Conservation (phyloP, 2,113 vertebrate genomes). For the Oceanites oceanicus region DNA sequence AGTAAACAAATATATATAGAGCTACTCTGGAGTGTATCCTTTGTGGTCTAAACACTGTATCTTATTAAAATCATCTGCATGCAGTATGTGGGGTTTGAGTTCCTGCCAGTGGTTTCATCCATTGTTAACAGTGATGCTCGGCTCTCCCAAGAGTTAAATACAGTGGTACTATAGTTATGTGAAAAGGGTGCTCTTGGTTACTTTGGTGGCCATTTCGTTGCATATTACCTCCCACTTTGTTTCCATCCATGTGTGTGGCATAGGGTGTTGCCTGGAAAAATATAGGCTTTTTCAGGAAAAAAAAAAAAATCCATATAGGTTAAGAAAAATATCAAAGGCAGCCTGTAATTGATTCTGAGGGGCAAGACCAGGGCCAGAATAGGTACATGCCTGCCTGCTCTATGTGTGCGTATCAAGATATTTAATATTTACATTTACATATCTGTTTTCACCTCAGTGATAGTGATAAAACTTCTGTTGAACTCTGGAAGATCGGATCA, state of each 20-base stretch:
- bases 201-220: constrained; percentile 57
- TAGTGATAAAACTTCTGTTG: neutral
- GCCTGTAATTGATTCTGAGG: constrained; percentile 30
- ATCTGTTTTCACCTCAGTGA: neutral
- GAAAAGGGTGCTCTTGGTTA: constrained; percentile 63
- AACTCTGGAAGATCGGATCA: neutral
- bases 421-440: neutral
- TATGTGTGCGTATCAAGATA: neutral
- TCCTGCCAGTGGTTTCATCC: constrained; percentile 74
- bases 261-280: constrained; percentile 76
- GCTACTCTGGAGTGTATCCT: constrained; percentile 61
- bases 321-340: constrained; percentile 56
- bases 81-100: constrained; percentile 63
- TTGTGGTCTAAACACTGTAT: constrained; percentile 59
- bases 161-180: constrained; percentile 59
- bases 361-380: neutral
- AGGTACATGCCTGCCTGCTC: neutral
- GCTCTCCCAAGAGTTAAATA: constrained; percentile 68
- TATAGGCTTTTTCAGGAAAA: constrained; percentile 57
- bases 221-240: constrained; percentile 77
- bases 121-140: constrained; percentile 69
- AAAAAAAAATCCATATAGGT: constrained; percentile 45
- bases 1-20: constrained; percentile 71
- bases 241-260: constrained; percentile 78
- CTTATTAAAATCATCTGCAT: constrained; percentile 59